These are phyloP conservation scores for Hedya salicella DNA, from an alignment of 2,888 invertebrate species.

Conservation along the genomic window DNA sequence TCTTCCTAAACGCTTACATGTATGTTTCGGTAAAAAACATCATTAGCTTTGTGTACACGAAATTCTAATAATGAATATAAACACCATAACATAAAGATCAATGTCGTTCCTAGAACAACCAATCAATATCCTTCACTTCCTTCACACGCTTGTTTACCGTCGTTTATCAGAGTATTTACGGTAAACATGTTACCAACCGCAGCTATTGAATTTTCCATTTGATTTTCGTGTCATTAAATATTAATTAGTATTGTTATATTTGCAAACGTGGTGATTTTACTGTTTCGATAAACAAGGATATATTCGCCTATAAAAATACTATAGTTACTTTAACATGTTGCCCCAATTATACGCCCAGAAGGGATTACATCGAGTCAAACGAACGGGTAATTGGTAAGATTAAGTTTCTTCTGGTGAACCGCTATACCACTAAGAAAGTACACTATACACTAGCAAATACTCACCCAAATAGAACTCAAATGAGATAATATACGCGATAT, in stretches of 20 bases:
- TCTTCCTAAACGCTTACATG: not conserved
- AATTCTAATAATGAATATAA: slow-evolving; percentile 29
- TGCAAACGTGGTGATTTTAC: slow-evolving; percentile 14
- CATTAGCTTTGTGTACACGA: not conserved
- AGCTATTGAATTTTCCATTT: not conserved
- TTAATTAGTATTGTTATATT: slow-evolving; percentile 7
- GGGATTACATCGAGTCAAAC: slow-evolving; percentile 22
- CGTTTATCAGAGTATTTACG: slow-evolving; percentile 7
- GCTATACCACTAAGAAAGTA: not conserved
- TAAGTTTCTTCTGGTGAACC: slow-evolving; percentile 1
- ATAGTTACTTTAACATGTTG: not conserved
- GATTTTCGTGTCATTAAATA: slow-evolving; percentile 6
- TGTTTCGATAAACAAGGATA: slow-evolving; percentile 1
- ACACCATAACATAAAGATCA: slow-evolving; percentile 21
- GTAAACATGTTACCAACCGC: not conserved
- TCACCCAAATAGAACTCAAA: too few species aligned
- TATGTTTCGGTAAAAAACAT: slow-evolving; percentile 14
- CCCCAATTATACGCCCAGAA: slow-evolving; percentile 17
- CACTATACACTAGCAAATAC: too few species aligned
- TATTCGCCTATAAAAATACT: not conserved
- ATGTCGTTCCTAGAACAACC: slow-evolving; percentile 32
- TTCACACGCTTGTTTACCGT: slow-evolving; percentile 15
- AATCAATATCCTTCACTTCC: slow-evolving; percentile 38
- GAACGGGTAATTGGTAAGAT: slow-evolving; percentile 17
- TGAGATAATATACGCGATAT: too few species aligned